phyloP scores from a whole-genome alignment of 2,113 vertebrate species.

The Heterocephalus glaber region DNA sequence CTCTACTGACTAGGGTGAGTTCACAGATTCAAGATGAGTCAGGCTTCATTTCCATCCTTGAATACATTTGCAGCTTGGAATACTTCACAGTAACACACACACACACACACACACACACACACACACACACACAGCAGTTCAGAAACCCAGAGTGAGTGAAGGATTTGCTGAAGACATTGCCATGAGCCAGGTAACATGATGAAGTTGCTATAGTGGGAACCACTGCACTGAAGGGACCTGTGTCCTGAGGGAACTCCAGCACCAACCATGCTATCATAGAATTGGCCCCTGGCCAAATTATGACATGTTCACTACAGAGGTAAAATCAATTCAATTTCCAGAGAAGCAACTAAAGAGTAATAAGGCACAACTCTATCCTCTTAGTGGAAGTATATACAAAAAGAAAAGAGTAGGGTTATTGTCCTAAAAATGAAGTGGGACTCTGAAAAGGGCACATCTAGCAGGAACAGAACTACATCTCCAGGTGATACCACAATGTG shows the following conservation, averaged over 20 bases:
- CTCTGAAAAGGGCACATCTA: not conserved
- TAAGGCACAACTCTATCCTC: not conserved
- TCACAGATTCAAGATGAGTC: conserved; percentile 64
- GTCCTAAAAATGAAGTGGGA: not conserved
- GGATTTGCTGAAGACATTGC: conserved; percentile 45
- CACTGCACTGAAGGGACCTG: not conserved
- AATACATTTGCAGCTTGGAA: conserved; percentile 62
- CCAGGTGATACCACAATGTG: not conserved
- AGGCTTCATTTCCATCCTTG: conserved; percentile 66
- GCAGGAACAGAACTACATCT: not conserved
- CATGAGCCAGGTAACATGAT: not conserved
- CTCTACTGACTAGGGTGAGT: conserved; percentile 37
- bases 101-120: not conserved
- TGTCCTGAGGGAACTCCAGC: conserved; percentile 16
- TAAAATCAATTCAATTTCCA: conserved; percentile 25
- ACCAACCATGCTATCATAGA: not conserved
- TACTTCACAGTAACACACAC: conserved; percentile 21
- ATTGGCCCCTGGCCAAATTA: not conserved
- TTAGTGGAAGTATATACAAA: not conserved
- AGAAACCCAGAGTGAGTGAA: conserved; percentile 37
- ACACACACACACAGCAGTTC: not conserved
- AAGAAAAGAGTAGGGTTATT: not conserved
- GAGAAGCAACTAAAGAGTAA: not conserved
- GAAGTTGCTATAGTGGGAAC: not conserved
- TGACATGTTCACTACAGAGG: not conserved